phyloP scores from a whole-genome alignment of 2,113 vertebrate genomes.

The Muscicapa adusta region DNA sequence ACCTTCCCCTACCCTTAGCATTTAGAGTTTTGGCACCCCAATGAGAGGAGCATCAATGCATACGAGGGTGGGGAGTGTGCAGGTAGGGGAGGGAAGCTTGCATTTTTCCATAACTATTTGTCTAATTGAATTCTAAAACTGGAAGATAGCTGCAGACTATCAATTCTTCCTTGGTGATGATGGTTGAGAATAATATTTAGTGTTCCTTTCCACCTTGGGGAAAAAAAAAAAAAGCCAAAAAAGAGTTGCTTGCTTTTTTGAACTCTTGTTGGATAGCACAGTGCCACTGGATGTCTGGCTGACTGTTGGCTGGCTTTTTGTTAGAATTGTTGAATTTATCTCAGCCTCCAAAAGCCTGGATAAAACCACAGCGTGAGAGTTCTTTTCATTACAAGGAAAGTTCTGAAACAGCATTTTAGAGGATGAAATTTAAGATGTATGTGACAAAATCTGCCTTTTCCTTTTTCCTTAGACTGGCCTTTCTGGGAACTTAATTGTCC shows the following conservation, averaged over 20 bases:
- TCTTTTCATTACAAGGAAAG: neutral
- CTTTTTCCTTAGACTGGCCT: constrained; percentile 74
- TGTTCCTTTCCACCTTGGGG: neutral
- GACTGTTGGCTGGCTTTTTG: neutral
- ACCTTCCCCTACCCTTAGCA: neutral
- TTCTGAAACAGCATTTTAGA: neutral
- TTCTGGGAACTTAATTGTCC: constrained; percentile 92
- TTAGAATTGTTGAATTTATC: neutral
- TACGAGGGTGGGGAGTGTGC: accelerated
- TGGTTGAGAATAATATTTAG: neutral
- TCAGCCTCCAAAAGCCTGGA: neutral
- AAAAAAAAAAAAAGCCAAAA: neutral
- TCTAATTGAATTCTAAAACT: neutral
- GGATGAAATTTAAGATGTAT: neutral
- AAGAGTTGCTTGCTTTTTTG: neutral
- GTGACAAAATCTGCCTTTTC: neutral
- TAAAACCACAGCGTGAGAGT: neutral
- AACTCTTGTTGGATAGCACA: neutral
- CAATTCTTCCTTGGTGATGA: neutral
- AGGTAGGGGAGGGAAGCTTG: neutral
- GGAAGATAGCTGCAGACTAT: neutral
- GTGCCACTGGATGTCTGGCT: neutral
- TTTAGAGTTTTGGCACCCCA: neutral
- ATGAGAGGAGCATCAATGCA: neutral
- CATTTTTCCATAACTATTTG: neutral